Percentiles rank a stretch among this genome's conserved stretches.
phyloP scores from a whole-genome alignment of 1,140 invertebrate genomes.

The Macrotrachela quadricornifera region DNA sequence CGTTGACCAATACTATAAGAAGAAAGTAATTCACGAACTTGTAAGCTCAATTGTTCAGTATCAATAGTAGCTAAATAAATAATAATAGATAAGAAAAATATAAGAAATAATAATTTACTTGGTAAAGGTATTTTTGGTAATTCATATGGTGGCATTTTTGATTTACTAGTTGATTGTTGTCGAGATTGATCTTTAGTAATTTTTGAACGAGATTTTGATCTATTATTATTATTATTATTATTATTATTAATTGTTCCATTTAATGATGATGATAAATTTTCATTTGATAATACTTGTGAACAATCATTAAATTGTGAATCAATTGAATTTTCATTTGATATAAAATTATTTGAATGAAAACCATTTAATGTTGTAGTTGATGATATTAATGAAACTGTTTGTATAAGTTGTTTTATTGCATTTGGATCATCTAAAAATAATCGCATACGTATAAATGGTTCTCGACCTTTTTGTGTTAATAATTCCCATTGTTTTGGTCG shows the following conservation, averaged over 20 bases:
- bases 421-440: slow-evolving; percentile 68
- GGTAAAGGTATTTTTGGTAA: no score
- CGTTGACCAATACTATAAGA: slow-evolving; percentile 95
- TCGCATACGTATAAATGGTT: slow-evolving; percentile 92
- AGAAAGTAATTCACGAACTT: slow-evolving; percentile 71
- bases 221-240: background rate
- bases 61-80: no score
- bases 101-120: no score
- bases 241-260: background rate
- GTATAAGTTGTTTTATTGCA: background rate
- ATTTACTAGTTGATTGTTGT: no score
- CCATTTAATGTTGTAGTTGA: background rate
- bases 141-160: no score
- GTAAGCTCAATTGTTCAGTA: no score
- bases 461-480: slow-evolving; percentile 82
- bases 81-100: no score
- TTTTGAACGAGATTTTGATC: background rate
- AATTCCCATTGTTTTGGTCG: slow-evolving; percentile 89
- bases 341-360: background rate
- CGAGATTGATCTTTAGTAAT: no score
- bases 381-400: background rate
- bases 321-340: slow-evolving; percentile 2
- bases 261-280: background rate
- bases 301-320: no score
- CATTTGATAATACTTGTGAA: background rate